phyloP scores from a whole-genome alignment of 2,888 invertebrate genomes.

The Philaethria dido region DNA sequence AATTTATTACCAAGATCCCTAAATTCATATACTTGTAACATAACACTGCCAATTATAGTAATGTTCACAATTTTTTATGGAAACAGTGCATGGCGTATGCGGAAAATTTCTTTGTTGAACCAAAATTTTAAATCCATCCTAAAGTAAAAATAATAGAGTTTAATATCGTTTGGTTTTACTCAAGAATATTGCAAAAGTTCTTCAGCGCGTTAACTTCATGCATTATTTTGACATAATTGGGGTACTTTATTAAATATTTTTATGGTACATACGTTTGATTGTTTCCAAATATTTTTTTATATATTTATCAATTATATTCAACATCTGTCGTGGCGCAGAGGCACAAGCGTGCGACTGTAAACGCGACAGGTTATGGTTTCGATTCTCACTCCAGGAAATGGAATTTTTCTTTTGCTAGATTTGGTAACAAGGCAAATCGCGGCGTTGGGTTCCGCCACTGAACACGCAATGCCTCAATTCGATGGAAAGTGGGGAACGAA shows the following conservation, averaged over 20 bases:
- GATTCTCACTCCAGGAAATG: too few species aligned
- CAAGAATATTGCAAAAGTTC: conserved; percentile 43
- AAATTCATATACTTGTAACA: conserved; percentile 46
- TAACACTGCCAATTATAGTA: conserved; percentile 57
- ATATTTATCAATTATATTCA: too few species aligned
- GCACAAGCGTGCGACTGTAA: too few species aligned
- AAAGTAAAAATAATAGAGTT: conserved; percentile 38
- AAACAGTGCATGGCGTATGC: conserved; percentile 69
- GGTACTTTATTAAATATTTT: conserved; percentile 40
- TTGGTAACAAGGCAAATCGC: too few species aligned
- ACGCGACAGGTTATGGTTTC: too few species aligned
- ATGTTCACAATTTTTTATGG: conserved; percentile 69
- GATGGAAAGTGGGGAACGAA: too few species aligned
- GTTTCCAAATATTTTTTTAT: too few species aligned
- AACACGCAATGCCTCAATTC: too few species aligned
- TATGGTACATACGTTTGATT: neutral
- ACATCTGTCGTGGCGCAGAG: too few species aligned
- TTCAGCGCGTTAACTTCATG: conserved; percentile 51
- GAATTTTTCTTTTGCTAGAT: too few species aligned
- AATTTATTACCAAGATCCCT: conserved; percentile 26
- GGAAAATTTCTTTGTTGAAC: conserved; percentile 49
- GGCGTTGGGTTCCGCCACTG: too few species aligned
- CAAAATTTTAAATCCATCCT: conserved; percentile 45
- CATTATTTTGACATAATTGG: conserved; percentile 53
- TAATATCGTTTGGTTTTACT: conserved; percentile 35